phyloP scores from a whole-genome alignment of 1,140 invertebrate species.

The Pseudomyrmex sp. region DNA sequence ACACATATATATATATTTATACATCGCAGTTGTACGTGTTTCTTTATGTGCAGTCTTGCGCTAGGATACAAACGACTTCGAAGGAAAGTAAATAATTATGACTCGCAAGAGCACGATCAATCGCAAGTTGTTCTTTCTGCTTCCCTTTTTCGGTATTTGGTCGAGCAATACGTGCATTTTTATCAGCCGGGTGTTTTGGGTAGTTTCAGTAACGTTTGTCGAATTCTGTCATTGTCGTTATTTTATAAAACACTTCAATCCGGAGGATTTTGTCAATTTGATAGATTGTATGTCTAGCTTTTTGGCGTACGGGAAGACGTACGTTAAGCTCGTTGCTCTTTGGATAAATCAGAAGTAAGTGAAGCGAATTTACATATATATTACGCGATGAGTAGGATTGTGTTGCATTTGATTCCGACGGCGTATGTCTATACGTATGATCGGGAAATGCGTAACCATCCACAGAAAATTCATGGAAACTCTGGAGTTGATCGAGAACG shows the following conservation, averaged over 20 bases:
- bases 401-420: background rate
- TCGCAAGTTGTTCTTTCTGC: background rate
- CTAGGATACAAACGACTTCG: background rate
- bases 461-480: conserved; percentile 40
- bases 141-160: conserved; percentile 14
- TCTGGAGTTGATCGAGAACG: conserved; percentile 28
- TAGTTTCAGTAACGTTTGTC: background rate
- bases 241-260: background rate
- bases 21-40: no score
- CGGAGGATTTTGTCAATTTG: conserved; percentile 19
- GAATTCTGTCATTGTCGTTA: conserved; percentile 12
- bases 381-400: background rate
- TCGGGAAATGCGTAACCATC: conserved; percentile 19
- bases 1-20: conserved; percentile 3
- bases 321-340: conserved; percentile 5
- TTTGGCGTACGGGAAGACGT: background rate
- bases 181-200: conserved; percentile 37
- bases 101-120: conserved; percentile 21
- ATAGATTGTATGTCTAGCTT: conserved; percentile 39
- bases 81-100: background rate
- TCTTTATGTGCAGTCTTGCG: background rate
- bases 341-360: conserved; percentile 43
- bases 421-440: background rate
- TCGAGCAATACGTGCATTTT: background rate
- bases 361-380: background rate